These are phyloP conservation scores for Drosophila bipectinata DNA, from an alignment of 1,140 invertebrate genomes.

Conservation along the genomic window DNA sequence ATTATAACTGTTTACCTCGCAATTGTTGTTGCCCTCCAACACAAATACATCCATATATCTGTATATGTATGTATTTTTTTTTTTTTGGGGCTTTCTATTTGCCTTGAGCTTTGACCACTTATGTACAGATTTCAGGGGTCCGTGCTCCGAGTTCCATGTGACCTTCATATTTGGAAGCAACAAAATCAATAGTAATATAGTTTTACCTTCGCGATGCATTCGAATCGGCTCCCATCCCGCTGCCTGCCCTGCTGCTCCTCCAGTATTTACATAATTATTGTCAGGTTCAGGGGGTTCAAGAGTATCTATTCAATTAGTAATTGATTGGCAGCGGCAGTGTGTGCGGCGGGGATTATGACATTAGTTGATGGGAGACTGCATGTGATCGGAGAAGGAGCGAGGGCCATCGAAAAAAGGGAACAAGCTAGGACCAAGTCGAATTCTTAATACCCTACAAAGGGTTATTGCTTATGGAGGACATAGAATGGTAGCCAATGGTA, in stretches of 20 bases:
- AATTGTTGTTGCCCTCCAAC: constrained; percentile 19
- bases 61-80: background rate
- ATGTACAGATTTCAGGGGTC: constrained; percentile 31
- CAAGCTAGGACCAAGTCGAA: too few species aligned
- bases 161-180: constrained; percentile 71
- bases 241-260: background rate
- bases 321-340: constrained; percentile 19
- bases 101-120: constrained; percentile 21
- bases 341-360: constrained; percentile 17
- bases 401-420: background rate
- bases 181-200: constrained; percentile 80
- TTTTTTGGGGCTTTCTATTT: constrained; percentile 22
- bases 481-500: too few species aligned
- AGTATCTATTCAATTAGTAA: constrained; percentile 26
- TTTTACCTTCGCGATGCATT: constrained; percentile 34
- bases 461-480: too few species aligned
- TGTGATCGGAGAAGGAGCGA: constrained; percentile 14
- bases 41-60: background rate
- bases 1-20: constrained; percentile 63
- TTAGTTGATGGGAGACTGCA: constrained; percentile 20
- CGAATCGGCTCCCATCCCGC: background rate
- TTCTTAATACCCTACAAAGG: background rate
- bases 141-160: constrained; percentile 56
- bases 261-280: constrained; percentile 40
- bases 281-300: constrained; percentile 26